phyloP scores from a whole-genome alignment of 2,888 invertebrate genomes.

The Sinhomidia bicolor region DNA sequence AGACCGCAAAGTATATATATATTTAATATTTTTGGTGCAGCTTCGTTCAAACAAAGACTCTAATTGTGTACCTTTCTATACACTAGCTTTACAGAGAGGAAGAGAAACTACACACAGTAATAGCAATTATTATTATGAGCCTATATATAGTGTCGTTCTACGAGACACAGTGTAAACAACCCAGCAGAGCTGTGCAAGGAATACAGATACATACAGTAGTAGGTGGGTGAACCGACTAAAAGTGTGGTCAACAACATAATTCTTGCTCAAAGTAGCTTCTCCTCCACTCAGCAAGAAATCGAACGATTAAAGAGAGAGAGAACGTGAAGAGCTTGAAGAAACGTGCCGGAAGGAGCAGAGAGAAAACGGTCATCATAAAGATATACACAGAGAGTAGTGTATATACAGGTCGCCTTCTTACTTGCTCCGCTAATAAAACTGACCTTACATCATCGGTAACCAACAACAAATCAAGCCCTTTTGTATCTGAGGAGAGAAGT shows the following conservation, averaged over 20 bases:
- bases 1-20: no score
- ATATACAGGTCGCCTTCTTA: no score
- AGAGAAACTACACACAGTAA: no score
- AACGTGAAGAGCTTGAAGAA: not conserved
- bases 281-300: not conserved
- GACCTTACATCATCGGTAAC: not conserved
- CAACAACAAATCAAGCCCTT: not conserved
- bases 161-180: not conserved
- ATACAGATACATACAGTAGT: no score
- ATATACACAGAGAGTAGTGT: not conserved
- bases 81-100: no score
- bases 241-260: slow-evolving; percentile 26
- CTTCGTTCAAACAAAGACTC: no score
- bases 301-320: slow-evolving; percentile 14
- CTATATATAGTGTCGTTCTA: not conserved
- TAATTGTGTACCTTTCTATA: no score
- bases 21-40: no score
- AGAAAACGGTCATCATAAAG: not conserved
- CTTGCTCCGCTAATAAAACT: slow-evolving; percentile 12
- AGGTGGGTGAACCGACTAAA: not conserved
- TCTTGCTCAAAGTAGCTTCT: not conserved
- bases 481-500: not conserved
- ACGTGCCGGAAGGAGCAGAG: slow-evolving; percentile 3
- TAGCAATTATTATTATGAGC: no score
- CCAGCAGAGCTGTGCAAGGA: not conserved